Conservation (phyloP, 2,797 vertebrate genomes). For the Lates japonicus region DNA sequence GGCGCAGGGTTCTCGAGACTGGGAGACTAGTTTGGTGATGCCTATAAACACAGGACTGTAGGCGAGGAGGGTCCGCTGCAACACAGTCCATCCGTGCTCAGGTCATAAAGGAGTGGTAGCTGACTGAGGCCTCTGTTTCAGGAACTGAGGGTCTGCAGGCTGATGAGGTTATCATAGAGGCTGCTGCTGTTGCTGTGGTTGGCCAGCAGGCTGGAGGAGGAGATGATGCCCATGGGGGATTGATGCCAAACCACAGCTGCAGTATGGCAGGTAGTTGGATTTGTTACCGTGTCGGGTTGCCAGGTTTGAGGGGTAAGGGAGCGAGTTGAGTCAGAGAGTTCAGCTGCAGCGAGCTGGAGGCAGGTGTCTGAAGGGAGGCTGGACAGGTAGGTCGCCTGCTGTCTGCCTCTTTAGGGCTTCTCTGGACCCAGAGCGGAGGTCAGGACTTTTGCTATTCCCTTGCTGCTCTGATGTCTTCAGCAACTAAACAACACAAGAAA, state of each 20-base stretch:
- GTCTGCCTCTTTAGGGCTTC: conserved; percentile 86
- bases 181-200: conserved; percentile 89
- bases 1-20: conserved; percentile 84
- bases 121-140: conserved; percentile 84
- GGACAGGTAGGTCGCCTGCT: conserved; percentile 74
- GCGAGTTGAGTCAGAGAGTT: conserved; percentile 91
- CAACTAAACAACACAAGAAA: conserved; percentile 59
- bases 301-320: conserved; percentile 93
- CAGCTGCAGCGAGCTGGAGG: conserved; percentile 87
- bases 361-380: conserved; percentile 28
- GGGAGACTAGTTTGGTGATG: conserved; percentile 80
- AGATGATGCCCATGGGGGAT: conserved; percentile 81
- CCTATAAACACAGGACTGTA: conserved; percentile 91
- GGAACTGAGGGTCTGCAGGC: conserved; percentile 84
- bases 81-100: conserved; percentile 85
- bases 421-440: conserved; percentile 82
- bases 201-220: conserved; percentile 86
- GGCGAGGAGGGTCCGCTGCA: conserved; percentile 84
- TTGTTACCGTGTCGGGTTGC: conserved; percentile 84
- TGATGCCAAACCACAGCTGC: conserved; percentile 81
- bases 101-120: conserved; percentile 91
- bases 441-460: conserved; percentile 84
- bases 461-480: conserved; percentile 80
- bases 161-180: conserved; percentile 92
- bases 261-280: conserved; percentile 81